phyloP scores from a whole-genome alignment of 2,888 invertebrate genomes.

The Plusia festucae region DNA sequence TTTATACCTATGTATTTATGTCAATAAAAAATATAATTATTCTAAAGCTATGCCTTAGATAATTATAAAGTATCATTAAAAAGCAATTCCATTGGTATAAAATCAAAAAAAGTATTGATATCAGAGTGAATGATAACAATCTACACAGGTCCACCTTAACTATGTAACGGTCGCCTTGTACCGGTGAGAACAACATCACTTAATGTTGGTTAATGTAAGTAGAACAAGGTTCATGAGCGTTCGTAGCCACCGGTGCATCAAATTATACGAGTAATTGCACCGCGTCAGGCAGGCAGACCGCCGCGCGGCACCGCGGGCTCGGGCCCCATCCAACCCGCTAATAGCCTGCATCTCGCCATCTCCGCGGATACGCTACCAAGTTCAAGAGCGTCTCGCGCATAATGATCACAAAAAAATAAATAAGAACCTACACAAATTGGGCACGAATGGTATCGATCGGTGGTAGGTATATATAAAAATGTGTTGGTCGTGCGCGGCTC shows the following conservation, averaged over 20 bases:
- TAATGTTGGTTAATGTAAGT: conserved; percentile 82
- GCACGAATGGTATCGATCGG: conserved; percentile 85
- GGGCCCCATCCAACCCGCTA: conserved; percentile 53
- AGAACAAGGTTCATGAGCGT: conserved; percentile 87
- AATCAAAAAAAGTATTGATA: conserved; percentile 43
- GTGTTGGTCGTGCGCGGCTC: conserved; percentile 85
- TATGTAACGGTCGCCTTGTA: conserved; percentile 77
- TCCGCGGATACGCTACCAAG: conserved; percentile 75
- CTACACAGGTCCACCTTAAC: conserved; percentile 29
- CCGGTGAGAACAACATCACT: conserved; percentile 71
- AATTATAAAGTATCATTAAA: background rate
- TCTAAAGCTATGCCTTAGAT: background rate
- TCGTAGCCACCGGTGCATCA: conserved; percentile 77
- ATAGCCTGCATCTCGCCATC: conserved; percentile 61
- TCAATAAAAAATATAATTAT: background rate
- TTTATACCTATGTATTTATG: background rate
- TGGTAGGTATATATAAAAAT: conserved; percentile 85
- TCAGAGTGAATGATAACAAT: conserved; percentile 39
- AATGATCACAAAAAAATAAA: conserved; percentile 76
- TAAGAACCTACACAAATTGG: conserved; percentile 78
- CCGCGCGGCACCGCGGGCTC: conserved; percentile 24
- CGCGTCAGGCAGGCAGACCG: conserved; percentile 52
- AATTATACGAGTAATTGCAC: conserved; percentile 74
- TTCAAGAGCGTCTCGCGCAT: conserved; percentile 78
- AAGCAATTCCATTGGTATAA: conserved; percentile 11